Base-by-base conservation (phyloP, 2,113 vertebrate genomes). In the Odontesthes bonariensis region DNA sequence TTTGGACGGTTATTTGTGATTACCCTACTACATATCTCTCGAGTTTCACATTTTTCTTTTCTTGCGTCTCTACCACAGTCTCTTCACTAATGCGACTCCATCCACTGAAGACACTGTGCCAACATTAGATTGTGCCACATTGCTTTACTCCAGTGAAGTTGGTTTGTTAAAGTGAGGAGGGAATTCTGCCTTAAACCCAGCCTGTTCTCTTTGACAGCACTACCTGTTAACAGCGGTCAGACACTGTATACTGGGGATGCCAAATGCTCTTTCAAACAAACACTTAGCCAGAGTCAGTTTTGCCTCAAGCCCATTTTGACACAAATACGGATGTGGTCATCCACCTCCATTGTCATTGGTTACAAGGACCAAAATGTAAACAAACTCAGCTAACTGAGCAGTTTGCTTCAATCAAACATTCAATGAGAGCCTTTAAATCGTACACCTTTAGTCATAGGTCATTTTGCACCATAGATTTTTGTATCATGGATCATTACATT, bases 361-460 rank as follows among this genome's bases (percentile, higher is more conserved):
- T 93, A 91, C 85, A 89, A 88, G 94, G 93, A 94, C 93, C 94
- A 94, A 94, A 93, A 88, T 83, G 83, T 88, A 87, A 89, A 81
- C 84, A 85, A 83, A 85, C 87, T 88, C 88, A 91, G 85, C 71
- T 54, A 84, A 75, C 73, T 89, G 89, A 92, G 84, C 73, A 55
- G 71, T 91, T 89, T 87, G 86, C 90, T 87, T 78, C 77, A 91
- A 90, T 89, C 82, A 90, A 89, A 77, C 77, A 82, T 91, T 75
- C 82, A 89, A 87, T 90, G 79, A 88, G 83, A 92, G 85, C 86
- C 86, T 91, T 92, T 86, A 87, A 82, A 86, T 83, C 76, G 77
- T 79, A 74, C 71, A 73, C 68, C 62, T 65, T 59, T 69, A 79
- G 75, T 75, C 75, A 79, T 40, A 63, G 46, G 68, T 77, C 27